A percentile compares a stretch with the other conserved stretches of the same genome.
Conservation (phyloP, 2,113 vertebrate species). For the Nyctereutes procyonoides region DNA sequence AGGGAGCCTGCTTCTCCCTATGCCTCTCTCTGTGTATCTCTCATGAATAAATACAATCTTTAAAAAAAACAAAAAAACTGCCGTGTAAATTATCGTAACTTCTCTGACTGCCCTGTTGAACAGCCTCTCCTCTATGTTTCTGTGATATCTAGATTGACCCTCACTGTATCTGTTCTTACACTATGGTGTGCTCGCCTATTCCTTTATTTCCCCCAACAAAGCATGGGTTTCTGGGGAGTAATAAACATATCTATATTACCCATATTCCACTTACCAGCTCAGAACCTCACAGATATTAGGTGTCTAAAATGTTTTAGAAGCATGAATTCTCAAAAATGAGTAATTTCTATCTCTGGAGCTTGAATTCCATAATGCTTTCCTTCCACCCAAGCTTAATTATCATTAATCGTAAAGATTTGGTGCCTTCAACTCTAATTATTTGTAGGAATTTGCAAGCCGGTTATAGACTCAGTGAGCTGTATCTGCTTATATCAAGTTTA, state of each 20-base stretch:
- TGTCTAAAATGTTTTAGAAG: not conserved
- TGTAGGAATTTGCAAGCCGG: not conserved
- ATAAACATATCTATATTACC: not conserved
- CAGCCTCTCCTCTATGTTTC: not conserved
- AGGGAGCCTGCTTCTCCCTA: no score
- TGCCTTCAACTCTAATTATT: not conserved
- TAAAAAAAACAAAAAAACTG: no score
- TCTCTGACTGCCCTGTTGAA: not conserved
- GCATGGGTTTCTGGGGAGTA: not conserved
- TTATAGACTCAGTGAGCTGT: not conserved
- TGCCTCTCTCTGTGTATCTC: no score
- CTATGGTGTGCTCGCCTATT: not conserved
- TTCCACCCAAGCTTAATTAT: not conserved
- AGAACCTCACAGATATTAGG: not conserved
- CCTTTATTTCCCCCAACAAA: not conserved
- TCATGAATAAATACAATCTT: no score
- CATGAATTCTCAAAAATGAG: not conserved
- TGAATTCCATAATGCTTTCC: not conserved
- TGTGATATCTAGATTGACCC: no score
- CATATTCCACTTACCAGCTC: not conserved
- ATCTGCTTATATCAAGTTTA: not conserved
- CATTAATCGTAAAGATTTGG: not conserved
- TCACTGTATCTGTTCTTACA: no score
- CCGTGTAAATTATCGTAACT: rapidly evolving
- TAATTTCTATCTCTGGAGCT: not conserved